Base-by-base conservation (phyloP, 2,888 invertebrate species). In the Oegoconia quadripuncta region DNA sequence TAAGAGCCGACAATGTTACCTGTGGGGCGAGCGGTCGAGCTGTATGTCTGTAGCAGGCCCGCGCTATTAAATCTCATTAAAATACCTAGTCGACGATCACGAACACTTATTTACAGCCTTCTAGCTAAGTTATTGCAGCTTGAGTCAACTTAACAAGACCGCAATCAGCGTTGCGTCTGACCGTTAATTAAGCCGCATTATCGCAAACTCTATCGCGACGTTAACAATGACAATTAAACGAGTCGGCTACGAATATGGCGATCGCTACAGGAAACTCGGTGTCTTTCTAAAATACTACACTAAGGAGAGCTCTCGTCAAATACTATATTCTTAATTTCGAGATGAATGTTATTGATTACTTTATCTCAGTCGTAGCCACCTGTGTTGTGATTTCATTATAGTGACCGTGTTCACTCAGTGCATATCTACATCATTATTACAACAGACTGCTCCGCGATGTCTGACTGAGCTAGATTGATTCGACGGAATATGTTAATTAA, bases 21-120 rank as follows among this genome's bases (percentile, higher is more conserved):
- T 63, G 66, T 53, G 51, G 56, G 55, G 57, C 53, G 55, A 57
- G 57, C 42, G 53, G 44, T 40, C 48, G 51, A 50, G 49, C 48
- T 47, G 53, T n/a, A n/a, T n/a, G n/a, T 44, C 52, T 45, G 50
- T 47, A 42, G 50, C 46, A 42, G 28, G 61, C 55, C 59, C 46
- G 52, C 55, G 62, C 73, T 75, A 76, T 78, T 82, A 74, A 78
- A 75, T 73, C 74, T 78, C 75, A 77, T 80, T 81, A 76, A 78
- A 76, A 78, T 80, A 74, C 67, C 72, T 72, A 73, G 70, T 62
- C 67, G 64, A 72, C 73, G 67, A 74, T 77, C 78, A 74, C 73
- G 74, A 76, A 73, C 71, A 61, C 65, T 74, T 76, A 77, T 77
- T 78, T 76, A 78, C 72, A 62, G 66, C 67, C 61, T 55, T 53